Conservation (phyloP, 2,888 invertebrate genomes). For the Calliphora vomitoria region DNA sequence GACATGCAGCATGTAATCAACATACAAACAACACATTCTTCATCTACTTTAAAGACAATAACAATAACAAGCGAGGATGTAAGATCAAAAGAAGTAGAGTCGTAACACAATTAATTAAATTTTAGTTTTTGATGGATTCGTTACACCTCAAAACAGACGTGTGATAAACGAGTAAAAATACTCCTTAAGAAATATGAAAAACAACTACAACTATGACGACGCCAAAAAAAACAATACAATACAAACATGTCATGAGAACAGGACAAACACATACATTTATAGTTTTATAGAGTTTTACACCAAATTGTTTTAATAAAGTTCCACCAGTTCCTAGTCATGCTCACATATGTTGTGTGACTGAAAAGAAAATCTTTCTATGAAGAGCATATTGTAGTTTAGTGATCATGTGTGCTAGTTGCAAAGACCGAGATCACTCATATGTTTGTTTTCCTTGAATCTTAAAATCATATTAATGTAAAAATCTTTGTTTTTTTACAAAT, state of each 20-base stretch:
- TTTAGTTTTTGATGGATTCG: slow-evolving; percentile 77
- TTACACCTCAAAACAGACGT: slow-evolving; percentile 74
- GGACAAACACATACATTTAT: background rate
- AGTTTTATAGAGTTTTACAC: background rate
- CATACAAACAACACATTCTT: slow-evolving; percentile 57
- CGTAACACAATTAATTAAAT: slow-evolving; percentile 76
- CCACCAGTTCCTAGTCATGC: background rate
- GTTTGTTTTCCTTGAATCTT: slow-evolving; percentile 13
- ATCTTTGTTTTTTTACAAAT: too few species aligned
- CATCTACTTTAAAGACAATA: slow-evolving; percentile 36
- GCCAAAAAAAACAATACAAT: background rate
- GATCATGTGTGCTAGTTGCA: background rate
- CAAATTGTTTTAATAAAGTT: slow-evolving; percentile 7
- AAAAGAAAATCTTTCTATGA: background rate
- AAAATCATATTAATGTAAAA: background rate
- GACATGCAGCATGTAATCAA: slow-evolving; percentile 65
- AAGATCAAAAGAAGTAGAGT: slow-evolving; percentile 66
- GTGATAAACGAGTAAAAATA: slow-evolving; percentile 73
- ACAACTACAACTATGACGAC: slow-evolving; percentile 15
- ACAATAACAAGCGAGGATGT: slow-evolving; percentile 5
- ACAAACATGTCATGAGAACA: background rate
- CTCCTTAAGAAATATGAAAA: slow-evolving; percentile 26
- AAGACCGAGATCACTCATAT: slow-evolving; percentile 60
- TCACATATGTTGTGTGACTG: slow-evolving; percentile 55
- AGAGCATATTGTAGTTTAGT: slow-evolving; percentile 13